These are phyloP conservation scores for Cephonodes hylas DNA, from an alignment of 2,888 invertebrate genomes.

Conservation along the genomic window DNA sequence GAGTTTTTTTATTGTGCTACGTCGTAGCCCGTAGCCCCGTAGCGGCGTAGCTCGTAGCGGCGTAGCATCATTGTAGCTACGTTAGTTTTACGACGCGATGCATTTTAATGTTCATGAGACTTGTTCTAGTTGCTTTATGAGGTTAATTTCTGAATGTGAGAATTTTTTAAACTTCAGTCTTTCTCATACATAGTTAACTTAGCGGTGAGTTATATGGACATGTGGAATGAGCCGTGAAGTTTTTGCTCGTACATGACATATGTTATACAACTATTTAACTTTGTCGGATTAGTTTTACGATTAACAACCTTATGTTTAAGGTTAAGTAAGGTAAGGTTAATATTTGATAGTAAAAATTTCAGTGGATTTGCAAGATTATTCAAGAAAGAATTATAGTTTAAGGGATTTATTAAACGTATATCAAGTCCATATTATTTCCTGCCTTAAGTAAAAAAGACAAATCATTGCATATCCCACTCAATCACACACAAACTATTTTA, in stretches of 20 bases:
- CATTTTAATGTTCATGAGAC: slow-evolving; percentile 23
- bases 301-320: too few species aligned
- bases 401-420: too few species aligned
- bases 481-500: too few species aligned
- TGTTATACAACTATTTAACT: too few species aligned
- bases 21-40: slow-evolving; percentile 12
- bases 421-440: too few species aligned
- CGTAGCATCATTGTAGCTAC: slow-evolving; percentile 36
- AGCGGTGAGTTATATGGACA: neutral
- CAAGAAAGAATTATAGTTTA: too few species aligned
- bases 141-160: slow-evolving; percentile 1
- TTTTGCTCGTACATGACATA: too few species aligned
- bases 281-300: neutral
- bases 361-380: too few species aligned
- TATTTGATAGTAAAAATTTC: too few species aligned
- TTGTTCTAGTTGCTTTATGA: slow-evolving; percentile 4
- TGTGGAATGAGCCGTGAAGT: neutral
- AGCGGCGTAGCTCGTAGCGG: slow-evolving; percentile 14
- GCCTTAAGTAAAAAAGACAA: too few species aligned
- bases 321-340: too few species aligned
- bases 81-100: slow-evolving; percentile 25
- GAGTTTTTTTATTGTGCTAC: slow-evolving; percentile 3
- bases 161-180: neutral
- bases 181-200: neutral
- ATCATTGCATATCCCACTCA: too few species aligned